phyloP scores from a whole-genome alignment of 2,888 invertebrate species.

The Dryadula phaetusa region DNA sequence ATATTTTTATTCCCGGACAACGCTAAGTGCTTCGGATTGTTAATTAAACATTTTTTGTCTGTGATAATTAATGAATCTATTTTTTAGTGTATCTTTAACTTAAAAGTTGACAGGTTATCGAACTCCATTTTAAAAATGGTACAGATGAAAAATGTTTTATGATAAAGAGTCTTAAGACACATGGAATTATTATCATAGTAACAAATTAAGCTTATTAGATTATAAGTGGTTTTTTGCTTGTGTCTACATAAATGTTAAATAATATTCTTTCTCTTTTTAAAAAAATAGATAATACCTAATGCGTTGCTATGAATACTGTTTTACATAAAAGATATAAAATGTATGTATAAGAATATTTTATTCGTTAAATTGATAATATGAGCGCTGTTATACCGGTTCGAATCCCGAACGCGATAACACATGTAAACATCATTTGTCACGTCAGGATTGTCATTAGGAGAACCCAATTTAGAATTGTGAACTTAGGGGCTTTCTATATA shows the following conservation, averaged over 20 bases:
- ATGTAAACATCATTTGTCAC: neutral
- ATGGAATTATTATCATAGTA: slow-evolving; percentile 17
- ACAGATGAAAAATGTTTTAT: slow-evolving; percentile 17
- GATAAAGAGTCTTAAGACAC: slow-evolving; percentile 19
- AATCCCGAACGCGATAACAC: neutral
- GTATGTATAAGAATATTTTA: neutral
- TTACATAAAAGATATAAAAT: slow-evolving; percentile 7
- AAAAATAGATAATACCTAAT: slow-evolving; percentile 13
- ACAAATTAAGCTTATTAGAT: slow-evolving; percentile 23
- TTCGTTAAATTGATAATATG: slow-evolving; percentile 1
- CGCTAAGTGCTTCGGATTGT: slow-evolving; percentile 35
- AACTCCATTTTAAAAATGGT: slow-evolving; percentile 21
- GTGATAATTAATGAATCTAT: slow-evolving; percentile 33
- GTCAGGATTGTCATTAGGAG: neutral
- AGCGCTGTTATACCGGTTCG: neutral
- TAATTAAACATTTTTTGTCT: slow-evolving; percentile 40
- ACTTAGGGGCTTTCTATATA: neutral
- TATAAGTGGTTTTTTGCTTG: slow-evolving; percentile 17
- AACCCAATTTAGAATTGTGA: neutral
- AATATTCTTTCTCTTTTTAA: slow-evolving; percentile 2
- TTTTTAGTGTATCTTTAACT: slow-evolving; percentile 28
- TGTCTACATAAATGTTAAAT: neutral
- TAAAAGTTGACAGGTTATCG: slow-evolving; percentile 37
- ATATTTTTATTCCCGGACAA: slow-evolving; percentile 42
- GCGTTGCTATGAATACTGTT: slow-evolving; percentile 1